These are phyloP conservation scores for Battus philenor DNA, from an alignment of 1,140 invertebrate genomes.

Conservation along the genomic window DNA sequence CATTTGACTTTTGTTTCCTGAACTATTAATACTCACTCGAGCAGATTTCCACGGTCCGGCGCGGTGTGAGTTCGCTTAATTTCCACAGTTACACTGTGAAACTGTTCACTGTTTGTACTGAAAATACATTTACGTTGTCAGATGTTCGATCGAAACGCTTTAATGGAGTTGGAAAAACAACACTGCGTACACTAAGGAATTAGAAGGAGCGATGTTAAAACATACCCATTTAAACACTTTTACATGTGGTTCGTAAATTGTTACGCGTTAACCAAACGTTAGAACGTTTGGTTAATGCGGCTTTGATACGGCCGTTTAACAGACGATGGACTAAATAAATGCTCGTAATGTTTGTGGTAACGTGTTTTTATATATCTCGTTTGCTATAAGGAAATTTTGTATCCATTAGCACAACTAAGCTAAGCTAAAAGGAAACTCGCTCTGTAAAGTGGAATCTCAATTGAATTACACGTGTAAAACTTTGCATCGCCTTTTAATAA, in stretches of 20 bases:
- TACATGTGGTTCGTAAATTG: constrained; percentile 24
- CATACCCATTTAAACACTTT: constrained; percentile 19
- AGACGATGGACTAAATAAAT: constrained; percentile 4
- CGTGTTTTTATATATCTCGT: too few species aligned
- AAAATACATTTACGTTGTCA: constrained; percentile 55
- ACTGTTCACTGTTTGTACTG: constrained; percentile 45
- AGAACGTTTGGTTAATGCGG: constrained; percentile 16
- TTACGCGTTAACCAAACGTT: constrained; percentile 14
- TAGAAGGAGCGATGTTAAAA: constrained; percentile 21
- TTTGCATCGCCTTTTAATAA: too few species aligned
- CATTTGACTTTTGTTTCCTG: constrained; percentile 25
- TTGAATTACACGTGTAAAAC: too few species aligned
- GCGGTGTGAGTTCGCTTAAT: constrained; percentile 26
- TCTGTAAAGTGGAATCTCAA: too few species aligned
- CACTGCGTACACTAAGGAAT: constrained; percentile 21
- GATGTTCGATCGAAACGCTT: constrained; percentile 49
- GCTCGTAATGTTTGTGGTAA: neutral
- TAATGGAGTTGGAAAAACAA: constrained; percentile 45
- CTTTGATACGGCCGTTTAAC: neutral
- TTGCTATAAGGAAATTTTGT: too few species aligned
- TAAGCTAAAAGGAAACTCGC: too few species aligned
- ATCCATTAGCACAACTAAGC: too few species aligned
- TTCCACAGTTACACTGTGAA: constrained; percentile 35
- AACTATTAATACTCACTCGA: constrained; percentile 26
- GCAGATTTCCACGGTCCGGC: constrained; percentile 36